These are phyloP conservation scores for Anadara kagoshimensis DNA, from an alignment of 1,140 invertebrate species.

Conservation along the genomic window DNA sequence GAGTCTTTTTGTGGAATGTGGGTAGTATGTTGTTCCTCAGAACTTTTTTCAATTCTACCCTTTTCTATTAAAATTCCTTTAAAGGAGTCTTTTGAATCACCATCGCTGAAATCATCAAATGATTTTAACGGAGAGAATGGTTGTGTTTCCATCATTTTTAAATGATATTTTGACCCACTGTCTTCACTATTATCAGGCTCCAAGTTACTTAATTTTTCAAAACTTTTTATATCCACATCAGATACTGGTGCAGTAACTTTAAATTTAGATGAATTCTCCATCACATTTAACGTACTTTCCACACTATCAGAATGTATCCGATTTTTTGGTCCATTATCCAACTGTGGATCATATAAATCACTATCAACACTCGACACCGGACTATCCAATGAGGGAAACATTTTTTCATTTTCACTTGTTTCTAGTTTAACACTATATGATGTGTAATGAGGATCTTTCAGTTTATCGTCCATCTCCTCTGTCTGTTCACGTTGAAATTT, in stretches of 20 bases:
- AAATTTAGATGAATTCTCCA: neutral
- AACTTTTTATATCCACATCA: slow-evolving; percentile 17
- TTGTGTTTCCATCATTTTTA: slow-evolving; percentile 35
- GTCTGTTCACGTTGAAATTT: slow-evolving; percentile 77
- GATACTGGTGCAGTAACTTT: slow-evolving; percentile 11
- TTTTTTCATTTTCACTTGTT: slow-evolving; percentile 48
- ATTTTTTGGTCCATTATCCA: slow-evolving; percentile 19
- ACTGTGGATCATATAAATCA: slow-evolving; percentile 56
- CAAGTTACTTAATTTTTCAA: slow-evolving; percentile 31
- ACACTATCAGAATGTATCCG: too few relatives aligned
- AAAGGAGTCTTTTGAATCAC: slow-evolving; percentile 31
- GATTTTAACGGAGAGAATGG: slow-evolving; percentile 28
- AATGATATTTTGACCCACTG: slow-evolving; percentile 18
- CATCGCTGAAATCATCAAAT: slow-evolving; percentile 36
- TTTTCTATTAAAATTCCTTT: neutral
- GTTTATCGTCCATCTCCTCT: slow-evolving; percentile 50
- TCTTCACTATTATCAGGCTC: slow-evolving; percentile 29
- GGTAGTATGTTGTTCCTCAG: slow-evolving; percentile 8
- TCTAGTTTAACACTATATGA: slow-evolving; percentile 65
- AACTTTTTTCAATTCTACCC: slow-evolving; percentile 8
- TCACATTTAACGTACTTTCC: too few relatives aligned
- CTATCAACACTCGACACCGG: slow-evolving; percentile 62
- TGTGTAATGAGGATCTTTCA: slow-evolving; percentile 49
- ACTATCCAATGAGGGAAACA: slow-evolving; percentile 50
- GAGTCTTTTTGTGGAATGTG: slow-evolving; percentile 17